phyloP scores from a whole-genome alignment of 2,888 invertebrate genomes.

The Cryptophagus acutangulus region DNA sequence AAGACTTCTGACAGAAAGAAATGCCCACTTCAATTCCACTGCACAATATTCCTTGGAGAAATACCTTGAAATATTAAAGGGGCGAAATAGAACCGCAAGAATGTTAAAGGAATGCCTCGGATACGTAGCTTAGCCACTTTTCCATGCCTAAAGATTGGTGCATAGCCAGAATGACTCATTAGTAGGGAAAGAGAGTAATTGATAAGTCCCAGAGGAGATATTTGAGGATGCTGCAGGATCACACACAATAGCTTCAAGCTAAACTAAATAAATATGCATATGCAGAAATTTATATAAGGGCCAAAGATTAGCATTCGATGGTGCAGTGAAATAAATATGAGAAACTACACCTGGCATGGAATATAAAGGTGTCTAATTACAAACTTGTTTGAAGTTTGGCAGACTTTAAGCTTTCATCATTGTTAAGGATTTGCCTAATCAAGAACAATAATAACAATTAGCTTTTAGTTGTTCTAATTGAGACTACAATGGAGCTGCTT shows the following conservation, averaged over 20 bases:
- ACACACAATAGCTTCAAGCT: conserved; percentile 1
- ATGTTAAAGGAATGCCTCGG: not conserved
- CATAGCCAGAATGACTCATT: conserved; percentile 5
- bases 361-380: not conserved
- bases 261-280: no score
- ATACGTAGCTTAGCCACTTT: conserved; percentile 1
- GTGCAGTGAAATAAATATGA: not conserved
- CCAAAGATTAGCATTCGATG: no score
- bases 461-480: not conserved
- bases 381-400: not conserved
- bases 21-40: conserved; percentile 14
- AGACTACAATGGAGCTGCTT: no score
- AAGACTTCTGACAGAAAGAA: conserved; percentile 13
- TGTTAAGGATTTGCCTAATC: conserved; percentile 1
- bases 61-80: conserved; percentile 18
- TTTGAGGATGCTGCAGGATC: conserved; percentile 14
- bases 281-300: no score
- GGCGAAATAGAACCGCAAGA: conserved; percentile 9
- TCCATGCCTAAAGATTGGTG: no score
- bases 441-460: conserved; percentile 1
- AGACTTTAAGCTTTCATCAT: not conserved
- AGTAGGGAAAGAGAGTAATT: conserved; percentile 19
- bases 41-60: conserved; percentile 11
- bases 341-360: not conserved
- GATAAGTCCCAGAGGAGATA: conserved; percentile 18